Conservation (phyloP, 2,888 invertebrate species). For the Pherbina coryleti region DNA sequence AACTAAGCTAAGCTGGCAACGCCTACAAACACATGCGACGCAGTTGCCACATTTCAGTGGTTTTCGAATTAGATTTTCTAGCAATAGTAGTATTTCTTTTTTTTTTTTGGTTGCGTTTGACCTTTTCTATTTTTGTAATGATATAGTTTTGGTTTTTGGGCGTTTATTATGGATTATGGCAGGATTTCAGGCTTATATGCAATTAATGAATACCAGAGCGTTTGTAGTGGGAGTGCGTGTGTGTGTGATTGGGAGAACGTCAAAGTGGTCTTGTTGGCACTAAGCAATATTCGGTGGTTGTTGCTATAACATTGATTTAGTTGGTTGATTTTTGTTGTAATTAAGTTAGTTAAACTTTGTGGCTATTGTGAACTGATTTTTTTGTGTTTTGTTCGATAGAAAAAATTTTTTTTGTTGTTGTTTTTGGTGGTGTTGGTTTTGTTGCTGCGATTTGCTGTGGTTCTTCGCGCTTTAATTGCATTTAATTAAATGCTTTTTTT, state of each 20-base stretch:
- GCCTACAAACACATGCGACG: neutral
- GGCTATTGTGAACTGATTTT: neutral
- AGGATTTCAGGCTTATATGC: constrained; percentile 11
- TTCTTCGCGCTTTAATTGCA: neutral
- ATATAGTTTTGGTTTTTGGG: neutral
- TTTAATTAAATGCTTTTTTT: constrained; percentile 16
- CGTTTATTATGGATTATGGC: constrained; percentile 20
- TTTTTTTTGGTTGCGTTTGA: neutral
- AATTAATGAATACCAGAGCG: neutral
- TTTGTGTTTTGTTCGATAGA: constrained; percentile 17
- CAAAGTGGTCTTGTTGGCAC: neutral
- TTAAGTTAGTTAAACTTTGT: constrained; percentile 22
- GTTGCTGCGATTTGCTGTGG: neutral
- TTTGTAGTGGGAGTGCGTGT: neutral
- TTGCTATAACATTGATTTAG: neutral
- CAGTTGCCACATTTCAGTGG: constrained; percentile 48
- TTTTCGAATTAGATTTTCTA: constrained; percentile 50
- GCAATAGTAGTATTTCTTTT: constrained; percentile 9
- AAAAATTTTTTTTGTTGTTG: neutral
- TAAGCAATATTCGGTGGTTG: neutral
- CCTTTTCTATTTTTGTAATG: neutral
- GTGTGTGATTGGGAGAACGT: neutral
- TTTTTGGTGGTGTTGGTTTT: neutral
- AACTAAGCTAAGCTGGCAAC: neutral
- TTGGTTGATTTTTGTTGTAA: constrained; percentile 2